phyloP scores from a whole-genome alignment of 2,113 vertebrate genomes.

The Datnioides undecimradiatus region DNA sequence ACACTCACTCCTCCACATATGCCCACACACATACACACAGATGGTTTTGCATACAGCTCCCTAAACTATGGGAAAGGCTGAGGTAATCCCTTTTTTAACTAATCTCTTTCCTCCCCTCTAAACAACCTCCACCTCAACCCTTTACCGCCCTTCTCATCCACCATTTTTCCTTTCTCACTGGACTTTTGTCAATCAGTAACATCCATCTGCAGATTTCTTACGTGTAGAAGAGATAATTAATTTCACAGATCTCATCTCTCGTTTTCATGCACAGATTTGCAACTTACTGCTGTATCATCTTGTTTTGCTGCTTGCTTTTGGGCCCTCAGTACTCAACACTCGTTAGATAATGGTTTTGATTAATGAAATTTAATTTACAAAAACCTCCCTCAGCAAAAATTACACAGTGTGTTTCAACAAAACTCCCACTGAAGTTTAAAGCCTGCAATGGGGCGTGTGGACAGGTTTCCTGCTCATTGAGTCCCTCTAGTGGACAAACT shows the following conservation, averaged over 20 bases:
- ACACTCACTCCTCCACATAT: conserved; percentile 48
- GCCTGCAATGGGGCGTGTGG: conserved; percentile 11
- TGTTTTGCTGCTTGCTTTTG: conserved; percentile 5
- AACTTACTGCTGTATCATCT: conserved; percentile 5
- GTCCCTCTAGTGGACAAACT: conserved; percentile 80
- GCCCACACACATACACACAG: conserved; percentile 38
- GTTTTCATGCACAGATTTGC: neutral
- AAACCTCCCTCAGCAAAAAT: conserved; percentile 46
- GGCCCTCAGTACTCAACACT: conserved; percentile 8
- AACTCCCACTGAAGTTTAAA: conserved; percentile 25
- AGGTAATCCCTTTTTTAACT: conserved; percentile 68
- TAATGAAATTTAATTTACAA: conserved; percentile 21
- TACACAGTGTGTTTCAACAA: conserved; percentile 31
- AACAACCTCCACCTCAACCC: conserved; percentile 40
- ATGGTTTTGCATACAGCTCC: conserved; percentile 50
- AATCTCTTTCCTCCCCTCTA: conserved; percentile 34
- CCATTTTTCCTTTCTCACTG: neutral
- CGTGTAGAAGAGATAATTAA: conserved; percentile 1
- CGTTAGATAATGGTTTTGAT: conserved; percentile 35
- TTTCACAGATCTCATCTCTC: conserved; percentile 9
- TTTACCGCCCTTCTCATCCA: conserved; percentile 21
- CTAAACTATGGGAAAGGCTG: conserved; percentile 59
- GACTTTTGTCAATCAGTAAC: conserved; percentile 9
- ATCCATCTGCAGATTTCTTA: conserved; percentile 16
- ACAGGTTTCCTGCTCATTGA: conserved; percentile 66